phyloP scores from a whole-genome alignment of 2,113 vertebrate genomes.

The Mirza zaza region DNA sequence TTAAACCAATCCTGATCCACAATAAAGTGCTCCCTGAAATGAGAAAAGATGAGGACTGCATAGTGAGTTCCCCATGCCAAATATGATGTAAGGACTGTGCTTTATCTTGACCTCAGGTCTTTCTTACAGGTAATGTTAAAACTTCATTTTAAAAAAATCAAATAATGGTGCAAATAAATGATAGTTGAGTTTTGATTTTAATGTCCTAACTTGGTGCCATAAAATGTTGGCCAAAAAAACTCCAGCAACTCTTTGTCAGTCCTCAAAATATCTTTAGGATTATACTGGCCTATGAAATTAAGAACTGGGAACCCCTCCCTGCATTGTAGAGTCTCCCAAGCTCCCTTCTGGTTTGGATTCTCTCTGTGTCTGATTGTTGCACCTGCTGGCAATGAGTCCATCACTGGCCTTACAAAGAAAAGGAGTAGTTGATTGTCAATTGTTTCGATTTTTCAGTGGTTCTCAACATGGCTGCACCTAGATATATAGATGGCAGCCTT shows the following conservation, averaged over 20 bases:
- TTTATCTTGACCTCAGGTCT: not conserved
- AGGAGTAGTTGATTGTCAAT: not conserved
- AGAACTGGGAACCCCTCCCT: not conserved
- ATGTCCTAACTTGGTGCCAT: not conserved
- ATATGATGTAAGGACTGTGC: not conserved
- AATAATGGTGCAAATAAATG: not conserved
- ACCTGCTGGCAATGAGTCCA: not conserved
- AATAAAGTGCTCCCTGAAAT: not conserved
- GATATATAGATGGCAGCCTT: not conserved
- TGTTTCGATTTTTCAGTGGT: not conserved
- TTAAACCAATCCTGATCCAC: not conserved
- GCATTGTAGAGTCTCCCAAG: not conserved
- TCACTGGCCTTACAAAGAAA: not conserved
- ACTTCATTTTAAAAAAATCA: not conserved
- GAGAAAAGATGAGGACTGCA: not conserved
- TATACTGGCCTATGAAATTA: not conserved
- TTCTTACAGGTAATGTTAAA: not conserved
- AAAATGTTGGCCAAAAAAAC: not conserved
- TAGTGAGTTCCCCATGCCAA: not conserved
- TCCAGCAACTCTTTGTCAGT: not conserved
- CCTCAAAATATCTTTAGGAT: not conserved
- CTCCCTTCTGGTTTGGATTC: not conserved
- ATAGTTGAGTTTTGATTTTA: slow-evolving; percentile 1
- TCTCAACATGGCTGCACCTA: not conserved
- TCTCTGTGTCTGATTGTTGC: not conserved